Conservation (phyloP, 2,113 vertebrate genomes). For the Perca flavescens region DNA sequence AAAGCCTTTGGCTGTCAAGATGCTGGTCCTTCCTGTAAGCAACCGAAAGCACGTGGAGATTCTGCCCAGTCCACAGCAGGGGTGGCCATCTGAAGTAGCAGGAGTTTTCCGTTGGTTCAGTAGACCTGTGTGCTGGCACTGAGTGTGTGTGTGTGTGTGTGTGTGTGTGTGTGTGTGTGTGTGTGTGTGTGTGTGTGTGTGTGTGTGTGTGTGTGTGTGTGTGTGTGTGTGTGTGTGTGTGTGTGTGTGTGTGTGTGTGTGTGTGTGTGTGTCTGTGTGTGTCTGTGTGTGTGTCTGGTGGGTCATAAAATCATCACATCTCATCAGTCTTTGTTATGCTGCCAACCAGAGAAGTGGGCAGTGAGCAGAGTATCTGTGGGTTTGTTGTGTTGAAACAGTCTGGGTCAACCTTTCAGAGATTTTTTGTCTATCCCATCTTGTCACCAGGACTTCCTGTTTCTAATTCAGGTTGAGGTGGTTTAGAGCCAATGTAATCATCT, state of each 20-base stretch:
- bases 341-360: constrained; percentile 30
- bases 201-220: no score
- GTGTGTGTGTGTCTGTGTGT: not conserved
- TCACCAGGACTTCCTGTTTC: constrained; percentile 33
- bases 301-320: constrained; percentile 51
- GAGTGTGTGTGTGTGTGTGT: not conserved
- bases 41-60: constrained; percentile 35
- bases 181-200: no score
- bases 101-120: constrained; percentile 32
- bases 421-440: constrained; percentile 26
- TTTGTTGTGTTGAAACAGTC: constrained; percentile 35
- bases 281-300: constrained; percentile 11
- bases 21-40: constrained; percentile 40
- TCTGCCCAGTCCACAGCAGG: constrained; percentile 48
- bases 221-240: no score
- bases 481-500: constrained; percentile 15
- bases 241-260: not conserved
- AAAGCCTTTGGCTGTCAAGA: constrained; percentile 49
- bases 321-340: constrained; percentile 33
- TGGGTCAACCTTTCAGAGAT: constrained; percentile 20
- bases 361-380: constrained; percentile 32
- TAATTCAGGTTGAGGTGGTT: not conserved
- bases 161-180: no score
- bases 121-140: constrained; percentile 51
- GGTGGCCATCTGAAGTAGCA: constrained; percentile 46